phyloP scores from a whole-genome alignment of 2,888 invertebrate genomes.

The Caenorhabditis parvicauda region DNA sequence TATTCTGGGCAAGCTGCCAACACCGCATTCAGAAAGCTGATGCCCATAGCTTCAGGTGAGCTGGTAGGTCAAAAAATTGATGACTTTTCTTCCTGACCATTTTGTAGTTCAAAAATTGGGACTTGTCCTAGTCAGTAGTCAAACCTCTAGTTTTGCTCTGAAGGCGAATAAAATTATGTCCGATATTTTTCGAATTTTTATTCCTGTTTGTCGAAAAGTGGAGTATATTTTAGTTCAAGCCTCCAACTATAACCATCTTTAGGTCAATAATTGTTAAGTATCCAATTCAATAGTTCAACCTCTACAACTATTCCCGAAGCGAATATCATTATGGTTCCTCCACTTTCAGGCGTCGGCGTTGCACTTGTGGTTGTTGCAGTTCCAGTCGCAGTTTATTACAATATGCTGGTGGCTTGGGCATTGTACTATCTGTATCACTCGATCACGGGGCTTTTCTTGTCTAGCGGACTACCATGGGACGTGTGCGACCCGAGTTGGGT shows the following conservation, averaged over 20 bases:
- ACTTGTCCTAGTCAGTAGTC: slow-evolving; percentile 48
- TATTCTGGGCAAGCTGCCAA: slow-evolving; percentile 52
- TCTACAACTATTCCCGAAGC: no score
- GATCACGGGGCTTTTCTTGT: slow-evolving; percentile 34
- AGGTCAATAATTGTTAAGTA: no score
- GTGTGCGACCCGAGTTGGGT: slow-evolving; percentile 52
- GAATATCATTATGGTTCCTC: no score
- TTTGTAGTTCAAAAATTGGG: slow-evolving; percentile 45
- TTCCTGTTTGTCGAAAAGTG: neutral
- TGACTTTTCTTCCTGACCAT: slow-evolving; percentile 9
- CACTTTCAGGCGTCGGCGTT: slow-evolving; percentile 58
- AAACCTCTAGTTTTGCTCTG: slow-evolving; percentile 40
- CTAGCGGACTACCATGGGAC: slow-evolving; percentile 46
- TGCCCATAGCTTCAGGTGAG: slow-evolving; percentile 18
- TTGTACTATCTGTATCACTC: slow-evolving; percentile 59
- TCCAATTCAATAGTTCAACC: no score
- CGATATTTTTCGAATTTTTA: slow-evolving; percentile 24
- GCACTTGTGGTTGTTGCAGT: slow-evolving; percentile 56
- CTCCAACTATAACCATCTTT: no score
- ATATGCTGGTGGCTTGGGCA: slow-evolving; percentile 54
- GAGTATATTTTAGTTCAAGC: no score
- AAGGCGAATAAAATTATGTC: slow-evolving; percentile 54
- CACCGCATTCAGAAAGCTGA: slow-evolving; percentile 46
- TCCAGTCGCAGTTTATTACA: slow-evolving; percentile 59
- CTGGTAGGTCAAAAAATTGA: slow-evolving; percentile 5